Conservation (phyloP, 2,888 invertebrate genomes). For the Acronicta leporina region DNA sequence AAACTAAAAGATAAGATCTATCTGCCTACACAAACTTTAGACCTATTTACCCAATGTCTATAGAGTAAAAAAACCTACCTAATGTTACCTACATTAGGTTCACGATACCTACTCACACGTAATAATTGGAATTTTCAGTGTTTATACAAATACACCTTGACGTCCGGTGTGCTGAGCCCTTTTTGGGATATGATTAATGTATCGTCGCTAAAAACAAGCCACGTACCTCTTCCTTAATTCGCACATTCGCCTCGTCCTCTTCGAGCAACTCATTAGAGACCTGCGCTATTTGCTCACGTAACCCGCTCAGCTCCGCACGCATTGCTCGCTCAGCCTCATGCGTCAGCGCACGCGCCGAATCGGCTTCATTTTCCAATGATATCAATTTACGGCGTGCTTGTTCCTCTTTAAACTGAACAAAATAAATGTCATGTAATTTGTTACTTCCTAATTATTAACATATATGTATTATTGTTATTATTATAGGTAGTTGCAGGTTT, state of each 20-base stretch:
- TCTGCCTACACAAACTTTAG: no score
- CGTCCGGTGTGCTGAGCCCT: background rate
- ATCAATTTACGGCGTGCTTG: constrained; percentile 70
- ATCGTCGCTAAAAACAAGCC: background rate
- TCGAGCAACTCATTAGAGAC: constrained; percentile 68
- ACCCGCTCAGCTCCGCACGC: constrained; percentile 71
- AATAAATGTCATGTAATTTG: background rate
- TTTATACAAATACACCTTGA: background rate
- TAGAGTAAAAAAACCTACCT: no score
- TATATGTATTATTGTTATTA: no score
- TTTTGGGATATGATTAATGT: background rate
- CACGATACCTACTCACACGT: background rate
- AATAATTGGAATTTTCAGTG: background rate
- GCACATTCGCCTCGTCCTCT: constrained; percentile 64
- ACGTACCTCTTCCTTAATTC: constrained; percentile 67
- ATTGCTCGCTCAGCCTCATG: constrained; percentile 75
- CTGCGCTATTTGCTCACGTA: constrained; percentile 70
- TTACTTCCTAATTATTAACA: background rate
- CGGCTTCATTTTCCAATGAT: constrained; percentile 66
- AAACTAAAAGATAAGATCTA: no score
- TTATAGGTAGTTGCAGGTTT: no score
- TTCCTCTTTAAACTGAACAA: constrained; percentile 77
- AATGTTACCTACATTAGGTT: no score
- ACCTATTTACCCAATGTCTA: no score
- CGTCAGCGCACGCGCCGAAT: constrained; percentile 69